Evolutionary conservation across 2,113 vertebrate genomes (phyloP).

Genomic region (Steatornis caripensis): DNA sequence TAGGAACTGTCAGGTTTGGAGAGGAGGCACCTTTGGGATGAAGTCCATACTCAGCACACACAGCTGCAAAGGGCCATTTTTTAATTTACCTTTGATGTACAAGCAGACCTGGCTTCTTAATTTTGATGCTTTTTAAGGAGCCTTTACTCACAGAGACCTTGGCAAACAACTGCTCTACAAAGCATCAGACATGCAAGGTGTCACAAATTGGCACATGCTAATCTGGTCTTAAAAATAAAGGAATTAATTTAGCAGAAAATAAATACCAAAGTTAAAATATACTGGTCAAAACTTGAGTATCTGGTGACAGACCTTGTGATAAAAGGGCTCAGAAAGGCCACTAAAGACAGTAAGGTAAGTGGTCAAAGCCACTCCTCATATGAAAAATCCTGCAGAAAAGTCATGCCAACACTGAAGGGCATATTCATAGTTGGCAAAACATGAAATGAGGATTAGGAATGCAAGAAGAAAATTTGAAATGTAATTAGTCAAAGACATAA

Average conservation of each 20-base stretch:
- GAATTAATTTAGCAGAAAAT: neutral
- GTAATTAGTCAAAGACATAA: neutral
- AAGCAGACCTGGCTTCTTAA: neutral
- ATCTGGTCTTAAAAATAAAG: neutral
- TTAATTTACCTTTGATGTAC: neutral
- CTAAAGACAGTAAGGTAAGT: neutral
- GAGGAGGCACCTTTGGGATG: neutral
- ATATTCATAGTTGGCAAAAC: neutral
- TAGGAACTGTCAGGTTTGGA: neutral
- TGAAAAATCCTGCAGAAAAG: neutral
- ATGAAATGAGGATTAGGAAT: neutral
- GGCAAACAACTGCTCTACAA: neutral
- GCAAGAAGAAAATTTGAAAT: neutral
- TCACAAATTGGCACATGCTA: neutral
- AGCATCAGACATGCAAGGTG: neutral
- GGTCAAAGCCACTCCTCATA: neutral
- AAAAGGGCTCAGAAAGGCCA: neutral
- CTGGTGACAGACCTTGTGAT: neutral
- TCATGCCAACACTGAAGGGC: neutral
- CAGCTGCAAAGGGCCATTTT: neutral
- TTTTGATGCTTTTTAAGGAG: neutral
- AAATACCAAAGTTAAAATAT: neutral
- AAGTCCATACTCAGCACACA: neutral
- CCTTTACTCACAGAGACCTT: neutral
- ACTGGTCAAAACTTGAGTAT: neutral